Conservation (phyloP, 2,797 vertebrate genomes). For the Rhinichthys osculus region DNA sequence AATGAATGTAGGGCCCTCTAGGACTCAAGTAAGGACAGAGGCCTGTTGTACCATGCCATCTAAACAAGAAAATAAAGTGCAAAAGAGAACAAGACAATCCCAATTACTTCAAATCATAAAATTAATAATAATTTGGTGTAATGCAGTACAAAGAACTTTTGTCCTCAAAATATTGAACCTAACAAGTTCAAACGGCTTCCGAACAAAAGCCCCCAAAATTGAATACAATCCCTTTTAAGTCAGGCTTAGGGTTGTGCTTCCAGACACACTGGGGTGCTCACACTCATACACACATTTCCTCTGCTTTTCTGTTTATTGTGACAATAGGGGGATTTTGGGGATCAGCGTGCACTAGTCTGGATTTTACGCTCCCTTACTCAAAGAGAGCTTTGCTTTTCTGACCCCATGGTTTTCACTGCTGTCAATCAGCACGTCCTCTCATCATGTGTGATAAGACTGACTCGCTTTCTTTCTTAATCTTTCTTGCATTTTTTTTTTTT, state of each 20-base stretch:
- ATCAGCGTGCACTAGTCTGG: slow-evolving; percentile 68
- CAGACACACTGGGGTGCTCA: slow-evolving; percentile 42
- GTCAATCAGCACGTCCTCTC: slow-evolving; percentile 55
- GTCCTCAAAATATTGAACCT: slow-evolving; percentile 40
- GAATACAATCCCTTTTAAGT: slow-evolving; percentile 57
- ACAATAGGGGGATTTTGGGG: slow-evolving; percentile 73
- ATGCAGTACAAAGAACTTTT: slow-evolving; percentile 21
- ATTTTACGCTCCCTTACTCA: slow-evolving; percentile 73
- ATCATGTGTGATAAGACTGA: slow-evolving; percentile 61
- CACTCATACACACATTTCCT: slow-evolving; percentile 53
- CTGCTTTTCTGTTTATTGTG: slow-evolving; percentile 68
- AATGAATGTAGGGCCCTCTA: slow-evolving; percentile 48
- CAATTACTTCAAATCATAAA: slow-evolving; percentile 21
- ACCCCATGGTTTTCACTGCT: slow-evolving; percentile 62
- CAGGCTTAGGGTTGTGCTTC: slow-evolving; percentile 56
- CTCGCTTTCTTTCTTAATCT: slow-evolving; percentile 27
- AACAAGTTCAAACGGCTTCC: slow-evolving; percentile 53
- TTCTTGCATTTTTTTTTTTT: background rate
- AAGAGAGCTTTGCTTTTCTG: slow-evolving; percentile 61
- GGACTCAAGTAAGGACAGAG: slow-evolving; percentile 11
- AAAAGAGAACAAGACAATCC: background rate
- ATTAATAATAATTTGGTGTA: slow-evolving; percentile 10
- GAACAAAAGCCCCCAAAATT: slow-evolving; percentile 52
- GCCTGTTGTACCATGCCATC: background rate
- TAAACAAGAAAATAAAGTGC: slow-evolving; percentile 15